Evolutionary conservation across 2,113 vertebrate genomes (phyloP), one percentile per base, ranked within the genome.

Genomic region (Narcine bancroftii): DNA sequence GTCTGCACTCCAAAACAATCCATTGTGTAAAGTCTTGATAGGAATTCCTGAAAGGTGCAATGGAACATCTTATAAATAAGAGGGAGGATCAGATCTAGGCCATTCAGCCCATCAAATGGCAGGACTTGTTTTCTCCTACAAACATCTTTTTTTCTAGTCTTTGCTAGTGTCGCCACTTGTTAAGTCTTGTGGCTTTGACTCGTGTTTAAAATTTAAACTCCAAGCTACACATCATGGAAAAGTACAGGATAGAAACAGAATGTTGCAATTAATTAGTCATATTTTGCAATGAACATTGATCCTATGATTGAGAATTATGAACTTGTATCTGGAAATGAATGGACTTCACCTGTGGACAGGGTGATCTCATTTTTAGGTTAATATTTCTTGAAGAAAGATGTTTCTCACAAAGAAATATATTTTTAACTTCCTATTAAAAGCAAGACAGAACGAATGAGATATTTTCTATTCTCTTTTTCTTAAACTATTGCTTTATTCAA

Each of bases 1-100:
- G 33, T 7, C 53, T 87, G 81, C 81, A 87, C 81, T 60, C n/a
- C 81, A 36, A 60, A 87, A 53, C 6, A 87, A 87, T 87, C 53
- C 53, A 63, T 63, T 63, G 53, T 87, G 33, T n/a, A 15, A 87
- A 60, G 81, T 87, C 33, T 87, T 87, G 36, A 63, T 2, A 56
- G 26, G 10, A 26, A 83, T 15, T n/a, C 53, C 50, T 83, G 81
- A 87, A 17, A 39, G 53, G 60, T 63, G 5, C 56, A 87, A 87
- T 87, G 21, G 60, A 87, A n/a, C 21, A 87, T 21, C 53, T 36
- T 24, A 6, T 87, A 39, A 56, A n/a, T n/a, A n/a, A n/a, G n/a
- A n/a, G n/a, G n/a, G n/a, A n/a, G n/a, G n/a, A n/a, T n/a, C n/a
- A n/a, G n/a, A n/a, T n/a, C n/a, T n/a, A n/a, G n/a, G n/a, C n/a